These are phyloP conservation scores for Agonum fuliginosum DNA, from an alignment of 2,888 invertebrate species.

Conservation along the genomic window DNA sequence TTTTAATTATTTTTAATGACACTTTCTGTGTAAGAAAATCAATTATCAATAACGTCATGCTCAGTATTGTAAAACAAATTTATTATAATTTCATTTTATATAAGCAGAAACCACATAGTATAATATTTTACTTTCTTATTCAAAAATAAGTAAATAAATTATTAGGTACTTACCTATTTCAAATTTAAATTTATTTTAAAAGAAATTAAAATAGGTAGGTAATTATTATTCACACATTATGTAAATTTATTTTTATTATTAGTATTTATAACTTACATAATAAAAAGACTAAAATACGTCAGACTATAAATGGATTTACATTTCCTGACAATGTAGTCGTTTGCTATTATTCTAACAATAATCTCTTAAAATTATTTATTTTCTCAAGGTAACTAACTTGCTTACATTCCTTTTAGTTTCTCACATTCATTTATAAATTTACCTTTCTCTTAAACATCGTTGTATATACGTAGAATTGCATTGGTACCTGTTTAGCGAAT, in stretches of 20 bases:
- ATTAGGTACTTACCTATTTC: too few relatives aligned
- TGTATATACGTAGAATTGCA: neutral
- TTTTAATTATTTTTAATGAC: too few relatives aligned
- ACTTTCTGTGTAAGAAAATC: too few relatives aligned
- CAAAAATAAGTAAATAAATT: too few relatives aligned
- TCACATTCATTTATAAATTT: slow-evolving; percentile 10
- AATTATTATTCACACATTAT: neutral
- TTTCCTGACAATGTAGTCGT: slow-evolving; percentile 14
- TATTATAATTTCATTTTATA: too few relatives aligned
- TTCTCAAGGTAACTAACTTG: slow-evolving; percentile 25
- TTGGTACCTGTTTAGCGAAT: neutral
- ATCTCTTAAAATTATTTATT: slow-evolving; percentile 15
- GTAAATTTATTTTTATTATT: neutral
- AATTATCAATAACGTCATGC: too few relatives aligned
- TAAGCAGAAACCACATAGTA: too few relatives aligned
- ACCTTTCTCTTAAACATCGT: neutral
- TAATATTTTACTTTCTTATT: too few relatives aligned
- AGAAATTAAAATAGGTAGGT: neutral
- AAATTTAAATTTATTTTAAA: neutral
- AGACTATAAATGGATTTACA: neutral
- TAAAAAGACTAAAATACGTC: neutral
- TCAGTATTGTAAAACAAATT: too few relatives aligned
- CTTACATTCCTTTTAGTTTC: slow-evolving; percentile 9
- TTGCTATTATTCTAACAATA: neutral
- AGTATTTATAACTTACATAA: neutral